Conservation (phyloP, 92 coral and sea anemone species). For the Umimayanthus chanpuru region DNA sequence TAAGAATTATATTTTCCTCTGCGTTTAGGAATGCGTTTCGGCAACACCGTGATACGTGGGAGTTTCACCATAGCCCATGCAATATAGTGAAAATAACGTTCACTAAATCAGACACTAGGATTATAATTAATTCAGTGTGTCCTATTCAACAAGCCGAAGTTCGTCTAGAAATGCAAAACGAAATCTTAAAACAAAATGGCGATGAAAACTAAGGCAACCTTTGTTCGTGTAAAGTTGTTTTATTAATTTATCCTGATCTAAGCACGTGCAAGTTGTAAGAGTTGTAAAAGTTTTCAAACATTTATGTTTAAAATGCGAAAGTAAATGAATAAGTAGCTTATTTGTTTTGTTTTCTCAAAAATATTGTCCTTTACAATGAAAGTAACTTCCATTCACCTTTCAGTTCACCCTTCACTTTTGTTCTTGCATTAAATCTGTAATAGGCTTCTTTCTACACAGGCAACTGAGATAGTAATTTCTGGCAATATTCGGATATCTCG, state of each 20-base stretch:
- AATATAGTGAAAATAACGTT: neutral
- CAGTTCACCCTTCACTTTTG: neutral
- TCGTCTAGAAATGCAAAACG: slow-evolving; percentile 7
- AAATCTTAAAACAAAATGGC: slow-evolving; percentile 3
- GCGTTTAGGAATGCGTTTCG: slow-evolving; percentile 24
- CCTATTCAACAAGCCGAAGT: slow-evolving; percentile 14
- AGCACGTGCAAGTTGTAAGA: slow-evolving; percentile 1
- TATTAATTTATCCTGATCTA: neutral
- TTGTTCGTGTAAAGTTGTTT: neutral
- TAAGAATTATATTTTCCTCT: neutral
- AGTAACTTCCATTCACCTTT: neutral
- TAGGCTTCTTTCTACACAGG: slow-evolving; percentile 2
- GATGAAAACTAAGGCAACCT: neutral
- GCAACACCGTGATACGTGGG: neutral
- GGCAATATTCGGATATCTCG: neutral
- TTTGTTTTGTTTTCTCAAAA: slow-evolving; percentile 19
- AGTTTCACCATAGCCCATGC: slow-evolving; percentile 13
- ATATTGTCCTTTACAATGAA: slow-evolving; percentile 12
- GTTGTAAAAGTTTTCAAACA: slow-evolving; percentile 1
- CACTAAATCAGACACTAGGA: slow-evolving; percentile 16
- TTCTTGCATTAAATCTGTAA: neutral
- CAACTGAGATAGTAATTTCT: neutral
- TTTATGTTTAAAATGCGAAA: neutral
- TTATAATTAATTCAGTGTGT: slow-evolving; percentile 8
- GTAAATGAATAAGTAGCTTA: slow-evolving; percentile 11